Percentiles rank a stretch among this genome's conserved stretches.
phyloP scores from a whole-genome alignment of 1,140 invertebrate genomes.

The Phymorhynchus buccinoides region DNA sequence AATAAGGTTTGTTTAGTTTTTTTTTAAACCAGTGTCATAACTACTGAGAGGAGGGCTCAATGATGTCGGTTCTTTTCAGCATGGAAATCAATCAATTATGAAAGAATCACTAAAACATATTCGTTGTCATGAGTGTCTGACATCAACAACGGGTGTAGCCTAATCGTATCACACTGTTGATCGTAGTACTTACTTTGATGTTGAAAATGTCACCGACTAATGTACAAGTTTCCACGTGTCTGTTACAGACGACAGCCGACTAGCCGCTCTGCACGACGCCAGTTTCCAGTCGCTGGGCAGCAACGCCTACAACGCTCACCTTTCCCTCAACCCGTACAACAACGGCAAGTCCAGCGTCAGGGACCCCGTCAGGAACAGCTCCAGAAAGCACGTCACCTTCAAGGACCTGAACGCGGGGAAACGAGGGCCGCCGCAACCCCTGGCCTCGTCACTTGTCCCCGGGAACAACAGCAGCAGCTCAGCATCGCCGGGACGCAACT shows the following conservation, averaged over 20 bases:
- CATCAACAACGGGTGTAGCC: too few relatives aligned
- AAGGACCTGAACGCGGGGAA: constrained; percentile 39
- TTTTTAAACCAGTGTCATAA: too few relatives aligned
- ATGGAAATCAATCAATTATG: too few relatives aligned
- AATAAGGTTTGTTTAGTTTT: too few relatives aligned
- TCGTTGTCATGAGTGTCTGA: too few relatives aligned
- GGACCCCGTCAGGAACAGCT: constrained; percentile 38
- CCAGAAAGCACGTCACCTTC: constrained; percentile 49
- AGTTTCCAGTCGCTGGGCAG: constrained; percentile 44
- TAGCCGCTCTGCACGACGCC: constrained; percentile 35
- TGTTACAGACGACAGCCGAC: constrained; percentile 39
- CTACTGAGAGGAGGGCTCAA: too few relatives aligned
- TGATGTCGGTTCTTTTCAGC: too few relatives aligned
- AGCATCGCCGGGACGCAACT: neutral
- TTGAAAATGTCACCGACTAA: too few relatives aligned
- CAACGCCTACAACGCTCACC: constrained; percentile 23
- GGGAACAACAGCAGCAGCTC: neutral
- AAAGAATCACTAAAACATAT: too few relatives aligned
- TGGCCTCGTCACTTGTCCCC: neutral
- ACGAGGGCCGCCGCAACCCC: neutral
- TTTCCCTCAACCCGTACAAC: constrained; percentile 20
- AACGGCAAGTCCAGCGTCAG: constrained; percentile 47
- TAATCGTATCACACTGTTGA: too few relatives aligned
- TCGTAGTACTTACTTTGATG: too few relatives aligned
- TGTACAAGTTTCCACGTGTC: neutral